A percentile compares a stretch with the other conserved stretches of the same genome.
These are phyloP conservation scores for Regulus satrapa DNA, from an alignment of 2,113 vertebrate species.

Conservation along the genomic window DNA sequence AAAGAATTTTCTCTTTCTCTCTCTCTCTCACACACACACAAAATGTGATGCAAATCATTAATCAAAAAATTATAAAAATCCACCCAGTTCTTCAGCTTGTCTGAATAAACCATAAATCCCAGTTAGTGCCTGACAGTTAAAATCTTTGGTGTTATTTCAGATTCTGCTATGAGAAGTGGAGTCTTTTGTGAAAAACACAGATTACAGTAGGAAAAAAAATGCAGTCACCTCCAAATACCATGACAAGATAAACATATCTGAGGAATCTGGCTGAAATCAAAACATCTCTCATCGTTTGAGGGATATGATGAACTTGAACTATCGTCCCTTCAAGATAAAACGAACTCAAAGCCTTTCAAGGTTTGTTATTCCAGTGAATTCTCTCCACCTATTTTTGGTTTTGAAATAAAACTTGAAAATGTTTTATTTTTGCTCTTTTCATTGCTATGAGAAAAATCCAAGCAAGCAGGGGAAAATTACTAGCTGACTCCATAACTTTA, in stretches of 20 bases:
- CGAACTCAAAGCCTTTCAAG: neutral
- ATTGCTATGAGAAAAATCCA: neutral
- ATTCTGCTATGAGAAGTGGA: neutral
- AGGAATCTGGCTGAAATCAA: neutral
- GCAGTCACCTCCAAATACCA: neutral
- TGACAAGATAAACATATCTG: neutral
- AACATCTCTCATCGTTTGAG: neutral
- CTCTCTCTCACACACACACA: too few species aligned
- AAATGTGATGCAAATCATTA: neutral
- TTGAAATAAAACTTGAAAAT: neutral
- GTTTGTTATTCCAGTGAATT: neutral
- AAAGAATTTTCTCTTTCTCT: neutral
- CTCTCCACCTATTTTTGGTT: neutral
- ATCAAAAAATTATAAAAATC: neutral
- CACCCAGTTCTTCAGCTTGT: neutral
- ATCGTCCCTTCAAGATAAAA: neutral
- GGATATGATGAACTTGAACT: neutral
- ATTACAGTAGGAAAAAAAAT: neutral
- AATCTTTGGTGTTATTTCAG: neutral
- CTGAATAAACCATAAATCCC: neutral
- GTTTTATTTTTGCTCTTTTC: neutral
- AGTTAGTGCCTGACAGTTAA: neutral
- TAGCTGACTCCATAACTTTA: neutral
- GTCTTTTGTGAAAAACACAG: neutral
- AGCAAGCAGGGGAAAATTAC: neutral